Base-by-base conservation (phyloP, 2,888 invertebrate genomes). In the Microctonus aethiopoides region DNA sequence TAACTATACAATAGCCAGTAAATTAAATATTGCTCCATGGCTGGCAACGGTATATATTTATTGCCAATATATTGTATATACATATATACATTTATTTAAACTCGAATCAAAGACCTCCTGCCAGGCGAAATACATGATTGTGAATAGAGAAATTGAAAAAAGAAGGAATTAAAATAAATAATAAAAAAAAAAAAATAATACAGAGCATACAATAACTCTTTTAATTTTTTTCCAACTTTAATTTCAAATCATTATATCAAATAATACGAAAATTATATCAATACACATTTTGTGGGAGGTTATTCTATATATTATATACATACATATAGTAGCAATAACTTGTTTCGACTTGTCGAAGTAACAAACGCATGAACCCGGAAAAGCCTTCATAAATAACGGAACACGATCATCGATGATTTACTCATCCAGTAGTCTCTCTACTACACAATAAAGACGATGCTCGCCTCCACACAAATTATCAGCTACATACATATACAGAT, bases 361-460 rank as follows among this genome's bases (percentile, higher is more conserved):
- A 75, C 75, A 73, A 9, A 78, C 77, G 75, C 76, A 76, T 75
- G 77, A 79, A 78, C 77, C 78, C 78, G 80, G 81, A 83, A 82
- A 81, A 75, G 68, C 73, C 78, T 70, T 70, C 72, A 16, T 46
- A 46, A 46, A 76, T 82, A 82, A 83, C 83, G 81, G 81, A 79
- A 76, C 76, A 74, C 72, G 68, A 72, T 71, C 71, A 73, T 63
- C 75, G 75, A 77, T 75, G 78, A 77, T 79, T 56, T 56, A 56
- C 26, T 65, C 39, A 56, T 39, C 56, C 56, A 29, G 52, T 61
- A 36, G 39, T 22, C 13, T 41, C 24, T 61, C 20, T 39, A 61
- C 32, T 63, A 22, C 52, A 54, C 46, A 46, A 46, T 46, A 46
- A 16, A 46, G 46, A 57, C 16, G 57, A 57, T 13, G 16, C n/a